These are phyloP conservation scores for Vulpes lagopus DNA, from an alignment of 2,113 vertebrate genomes.

Conservation along the genomic window DNA sequence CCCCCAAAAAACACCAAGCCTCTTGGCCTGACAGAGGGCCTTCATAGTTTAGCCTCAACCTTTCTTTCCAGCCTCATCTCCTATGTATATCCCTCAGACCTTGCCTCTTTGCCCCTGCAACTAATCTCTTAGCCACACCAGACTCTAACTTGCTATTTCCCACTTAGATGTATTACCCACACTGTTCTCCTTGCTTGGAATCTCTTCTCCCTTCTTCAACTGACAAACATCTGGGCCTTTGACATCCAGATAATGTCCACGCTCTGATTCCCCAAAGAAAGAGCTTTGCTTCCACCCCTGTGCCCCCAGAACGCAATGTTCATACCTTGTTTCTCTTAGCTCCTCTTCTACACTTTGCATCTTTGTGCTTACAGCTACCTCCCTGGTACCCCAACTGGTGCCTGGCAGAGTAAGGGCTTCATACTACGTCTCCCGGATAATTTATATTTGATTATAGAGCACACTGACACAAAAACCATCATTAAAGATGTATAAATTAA, in stretches of 20 bases:
- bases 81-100: no score
- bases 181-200: not conserved
- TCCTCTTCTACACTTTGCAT: not conserved
- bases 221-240: not conserved
- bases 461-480: conserved; percentile 12
- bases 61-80: not conserved
- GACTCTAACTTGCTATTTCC: not conserved
- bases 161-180: not conserved
- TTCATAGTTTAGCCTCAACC: not conserved
- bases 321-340: not conserved
- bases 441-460: conserved; percentile 30
- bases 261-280: not conserved
- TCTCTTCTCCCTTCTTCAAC: not conserved
- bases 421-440: not conserved
- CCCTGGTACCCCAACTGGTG: not conserved
- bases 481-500: conserved; percentile 60
- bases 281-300: not conserved
- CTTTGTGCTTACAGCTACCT: not conserved
- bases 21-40: not conserved
- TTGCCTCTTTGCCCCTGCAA: not conserved
- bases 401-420: not conserved
- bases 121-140: not conserved
- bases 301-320: not conserved
- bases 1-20: not conserved
- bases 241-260: not conserved